Evolutionary conservation across 2,888 invertebrate species (phyloP), one percentile per base, ranked within the genome.

Genomic region (Caenorhabditis macrosperma): DNA sequence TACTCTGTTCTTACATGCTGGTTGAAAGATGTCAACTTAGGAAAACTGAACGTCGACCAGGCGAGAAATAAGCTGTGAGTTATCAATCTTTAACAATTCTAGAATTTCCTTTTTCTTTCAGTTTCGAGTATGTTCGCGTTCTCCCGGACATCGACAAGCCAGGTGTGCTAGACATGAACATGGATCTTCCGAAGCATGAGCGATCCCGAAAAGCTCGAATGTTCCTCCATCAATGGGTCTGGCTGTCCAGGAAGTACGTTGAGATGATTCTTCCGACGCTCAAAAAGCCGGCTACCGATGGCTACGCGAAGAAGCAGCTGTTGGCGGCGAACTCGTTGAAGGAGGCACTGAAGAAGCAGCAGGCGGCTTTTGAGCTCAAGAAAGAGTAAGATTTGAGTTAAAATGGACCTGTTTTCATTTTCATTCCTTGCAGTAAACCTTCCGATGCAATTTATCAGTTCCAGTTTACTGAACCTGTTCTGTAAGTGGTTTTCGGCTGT

Each of bases 201-300:
- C 12, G 72, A 28, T 63, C 72, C 9, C 55, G 72, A 6, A 72
- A 72, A 46, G 38, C 63, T 1, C 46, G 72, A 28, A 63, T 64
- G 64, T 72, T 72, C 38, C 48, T 72, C 1, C 63, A 54, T 9
- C 72, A 72, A 38, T 72, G 72, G 72, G 64, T 72, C 7, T 64
- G 38, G 17, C 24, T 72, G 4, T 72, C 72, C 0, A 33, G 72
- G 2, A 57, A 57, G 28, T 57, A 64, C 26, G 26, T 72, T 17
- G 57, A 55, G 28, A 35, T 24, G 28, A 38, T 57, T 5, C 48
- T 64, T 0, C 64, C 72, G 35, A 26, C 24, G 10, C 38, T 72
- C 12, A 55, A 57, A 22, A 55, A 41, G 35, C 46, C 35, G 12
- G 0, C 57, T 0, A 64, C 57, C 2, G 72, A 57, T 0, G 55